These are phyloP conservation scores for Patiria pectinifera DNA, from an alignment of 53 echinoderm and acorn worm genomes.

Conservation along the genomic window DNA sequence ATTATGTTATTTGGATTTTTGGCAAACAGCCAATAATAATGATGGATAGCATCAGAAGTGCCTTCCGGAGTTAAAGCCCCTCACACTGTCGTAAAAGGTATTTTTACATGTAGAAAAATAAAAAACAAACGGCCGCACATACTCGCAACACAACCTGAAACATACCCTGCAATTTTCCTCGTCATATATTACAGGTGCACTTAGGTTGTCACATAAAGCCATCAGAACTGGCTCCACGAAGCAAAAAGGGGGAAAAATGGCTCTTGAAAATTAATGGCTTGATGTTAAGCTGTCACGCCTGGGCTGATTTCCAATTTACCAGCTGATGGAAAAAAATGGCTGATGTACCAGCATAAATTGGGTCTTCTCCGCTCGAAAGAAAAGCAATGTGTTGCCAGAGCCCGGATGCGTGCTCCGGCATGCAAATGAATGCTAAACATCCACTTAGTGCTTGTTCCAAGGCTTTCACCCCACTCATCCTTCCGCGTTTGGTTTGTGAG, in stretches of 20 bases:
- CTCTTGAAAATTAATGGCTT: conserved; percentile 25
- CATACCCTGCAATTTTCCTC: conserved; percentile 1
- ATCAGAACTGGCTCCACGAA: neutral
- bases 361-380: neutral
- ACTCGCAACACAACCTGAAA: neutral
- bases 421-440: neutral
- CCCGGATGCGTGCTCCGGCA: neutral
- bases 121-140: neutral
- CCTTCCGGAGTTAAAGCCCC: neutral
- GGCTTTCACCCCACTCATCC: too few relatives aligned
- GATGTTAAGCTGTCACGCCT: neutral
- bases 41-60: too few relatives aligned
- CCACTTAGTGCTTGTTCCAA: too few relatives aligned
- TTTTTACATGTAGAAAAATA: neutral
- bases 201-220: conserved; percentile 23
- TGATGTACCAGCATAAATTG: conserved; percentile 18
- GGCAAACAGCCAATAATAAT: too few relatives aligned
- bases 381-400: neutral
- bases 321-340: neutral
- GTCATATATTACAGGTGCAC: conserved; percentile 7
- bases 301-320: neutral
- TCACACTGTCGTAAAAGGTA: too few relatives aligned
- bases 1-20: too few relatives aligned
- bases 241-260: neutral
- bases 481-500: too few relatives aligned